phyloP scores from a whole-genome alignment of 2,113 vertebrate species.

The Piaya cayana region DNA sequence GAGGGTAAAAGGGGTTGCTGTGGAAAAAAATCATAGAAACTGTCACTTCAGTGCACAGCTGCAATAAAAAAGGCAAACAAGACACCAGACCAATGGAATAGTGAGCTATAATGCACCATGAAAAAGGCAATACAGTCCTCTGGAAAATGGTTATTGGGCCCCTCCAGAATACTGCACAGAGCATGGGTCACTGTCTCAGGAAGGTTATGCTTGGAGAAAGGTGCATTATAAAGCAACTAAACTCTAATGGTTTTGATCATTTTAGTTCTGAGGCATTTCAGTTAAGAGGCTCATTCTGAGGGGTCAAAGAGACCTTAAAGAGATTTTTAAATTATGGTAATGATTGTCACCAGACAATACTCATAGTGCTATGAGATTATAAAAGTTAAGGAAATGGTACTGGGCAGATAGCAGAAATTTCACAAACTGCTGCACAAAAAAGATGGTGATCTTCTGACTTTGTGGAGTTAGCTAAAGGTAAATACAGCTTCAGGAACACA shows the following conservation, averaged over 20 bases:
- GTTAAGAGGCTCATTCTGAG: constrained; percentile 19
- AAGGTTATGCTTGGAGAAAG: constrained; percentile 51
- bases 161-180: neutral
- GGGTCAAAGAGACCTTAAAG: neutral
- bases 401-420: neutral
- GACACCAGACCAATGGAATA: neutral
- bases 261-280: neutral
- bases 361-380: neutral
- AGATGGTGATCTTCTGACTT: neutral
- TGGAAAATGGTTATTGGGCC: constrained; percentile 36
- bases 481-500: neutral
- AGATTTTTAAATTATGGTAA: constrained; percentile 7
- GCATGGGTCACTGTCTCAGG: constrained; percentile 42
- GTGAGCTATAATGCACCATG: neutral
- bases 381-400: constrained; percentile 5
- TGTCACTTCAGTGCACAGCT: constrained; percentile 49
- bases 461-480: neutral
- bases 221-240: constrained; percentile 16
- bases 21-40: constrained; percentile 21
- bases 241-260: neutral
- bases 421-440: neutral
- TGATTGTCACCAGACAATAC: neutral
- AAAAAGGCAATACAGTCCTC: constrained; percentile 34
- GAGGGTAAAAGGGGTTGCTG: constrained; percentile 9
- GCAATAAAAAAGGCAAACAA: constrained; percentile 68